Evolutionary conservation across 2,888 invertebrate genomes (phyloP), one percentile per base, ranked within the genome.

Genomic region (Anorthoa munda): DNA sequence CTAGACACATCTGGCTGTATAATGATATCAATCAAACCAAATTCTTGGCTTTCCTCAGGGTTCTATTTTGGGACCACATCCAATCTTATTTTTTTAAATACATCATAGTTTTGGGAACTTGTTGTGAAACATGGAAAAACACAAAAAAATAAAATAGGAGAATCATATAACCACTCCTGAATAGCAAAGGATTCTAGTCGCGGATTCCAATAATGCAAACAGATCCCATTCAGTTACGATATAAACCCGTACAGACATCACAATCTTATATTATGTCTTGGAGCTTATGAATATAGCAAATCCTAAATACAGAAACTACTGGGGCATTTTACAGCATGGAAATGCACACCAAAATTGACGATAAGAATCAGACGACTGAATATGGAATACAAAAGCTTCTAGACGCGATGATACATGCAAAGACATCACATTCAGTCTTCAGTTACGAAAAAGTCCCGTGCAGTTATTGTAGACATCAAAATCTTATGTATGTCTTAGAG

Each of bases 401-500:
- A 18, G 7, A 60, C n/a, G 12, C 7, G 46, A 46, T 31, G 5
- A 60, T 60, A 31, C 2, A 15, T 15, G 17, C 21, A 45, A 9
- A 46, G 15, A 21, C 4, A 21, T 21, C 61, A 4, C 0, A 46
- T 39, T 21, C 61, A 11, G 0, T 23, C 39, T 61, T n/a, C 21
- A 7, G 12, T 64, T 39, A 15, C 66, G 9, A 39, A 70, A 71
- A 11, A 68, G 2, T 21, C 31, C 3, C 11, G 63, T 21, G 21
- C 31, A 18, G 18, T n/a, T 39, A 17, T 39, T 61, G 13, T 5
- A 56, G n/a, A 21, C 48, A 56, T 73, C 5, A 66, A 74, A 65
- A 26, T 15, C 15, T 7, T 65, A 15, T 2, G 39, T 12, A 11
- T 11, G 11, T 21, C 58, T n/a, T 21, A 18, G 17, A 48, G n/a